phyloP scores from a whole-genome alignment of 2,888 invertebrate genomes.

The Coecobrya sp. region DNA sequence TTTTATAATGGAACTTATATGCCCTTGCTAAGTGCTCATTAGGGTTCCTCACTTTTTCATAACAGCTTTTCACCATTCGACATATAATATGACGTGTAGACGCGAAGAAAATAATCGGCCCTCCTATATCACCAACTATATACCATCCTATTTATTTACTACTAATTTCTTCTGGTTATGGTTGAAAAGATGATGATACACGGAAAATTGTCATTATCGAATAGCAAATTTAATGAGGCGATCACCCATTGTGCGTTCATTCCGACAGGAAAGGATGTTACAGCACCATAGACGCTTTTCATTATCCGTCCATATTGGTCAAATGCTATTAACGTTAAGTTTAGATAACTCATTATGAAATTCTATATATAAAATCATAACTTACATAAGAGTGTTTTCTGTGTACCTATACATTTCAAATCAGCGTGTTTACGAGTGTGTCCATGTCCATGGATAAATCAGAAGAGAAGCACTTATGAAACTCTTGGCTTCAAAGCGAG shows the following conservation, averaged over 20 bases:
- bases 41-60: not conserved
- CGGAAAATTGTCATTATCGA: not conserved
- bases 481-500: too few species aligned
- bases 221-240: constrained; percentile 1
- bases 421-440: too few species aligned
- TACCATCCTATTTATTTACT: not conserved
- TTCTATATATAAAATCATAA: too few species aligned
- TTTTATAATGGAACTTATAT: not conserved
- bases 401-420: too few species aligned
- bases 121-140: not conserved
- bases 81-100: not conserved
- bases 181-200: not conserved
- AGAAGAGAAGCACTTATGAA: too few species aligned
- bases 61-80: not conserved
- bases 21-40: constrained; percentile 11
- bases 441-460: too few species aligned
- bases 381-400: too few species aligned
- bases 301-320: not conserved
- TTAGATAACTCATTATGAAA: too few species aligned
- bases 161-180: not conserved
- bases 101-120: not conserved
- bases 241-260: constrained; percentile 20
- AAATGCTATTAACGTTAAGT: not conserved
- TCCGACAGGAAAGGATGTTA: not conserved
- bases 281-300: not conserved